These are phyloP conservation scores for Phaonia tiefii DNA, from an alignment of 2,888 invertebrate genomes.

Conservation along the genomic window DNA sequence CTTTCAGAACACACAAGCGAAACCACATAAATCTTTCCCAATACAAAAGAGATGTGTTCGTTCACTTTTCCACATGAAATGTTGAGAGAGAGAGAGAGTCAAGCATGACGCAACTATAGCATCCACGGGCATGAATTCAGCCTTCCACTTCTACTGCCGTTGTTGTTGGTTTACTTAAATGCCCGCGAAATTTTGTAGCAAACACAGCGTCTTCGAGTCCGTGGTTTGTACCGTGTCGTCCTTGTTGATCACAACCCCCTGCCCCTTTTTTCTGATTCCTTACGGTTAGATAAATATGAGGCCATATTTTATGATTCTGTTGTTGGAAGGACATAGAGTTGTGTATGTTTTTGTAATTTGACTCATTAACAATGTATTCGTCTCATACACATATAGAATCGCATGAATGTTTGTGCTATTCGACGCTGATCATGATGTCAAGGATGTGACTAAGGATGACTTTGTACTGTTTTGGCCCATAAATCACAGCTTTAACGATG, in stretches of 20 bases:
- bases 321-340: slow-evolving; percentile 2
- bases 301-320: neutral
- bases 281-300: slow-evolving; percentile 30
- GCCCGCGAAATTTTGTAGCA: slow-evolving; percentile 38
- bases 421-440: slow-evolving; percentile 7
- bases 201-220: neutral
- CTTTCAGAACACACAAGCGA: neutral
- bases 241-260: slow-evolving; percentile 25
- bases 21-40: slow-evolving; percentile 20
- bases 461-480: slow-evolving; percentile 71
- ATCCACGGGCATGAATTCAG: neutral
- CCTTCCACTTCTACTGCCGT: neutral
- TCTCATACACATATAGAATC: neutral
- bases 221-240: neutral
- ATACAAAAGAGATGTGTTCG: slow-evolving; percentile 18
- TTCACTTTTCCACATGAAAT: neutral
- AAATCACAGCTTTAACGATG: slow-evolving; percentile 78
- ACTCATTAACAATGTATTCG: slow-evolving; percentile 76
- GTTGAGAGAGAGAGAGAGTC: neutral
- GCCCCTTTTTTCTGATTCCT: slow-evolving; percentile 11
- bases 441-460: slow-evolving; percentile 24
- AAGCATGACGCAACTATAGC: neutral
- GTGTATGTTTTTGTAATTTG: slow-evolving; percentile 73
- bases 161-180: slow-evolving; percentile 26
- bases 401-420: too few relatives aligned